A percentile compares a stretch with the other conserved stretches of the same genome.
Evolutionary conservation across 2,797 vertebrate species (phyloP).

Genomic region (Eulemur rubriventer): DNA sequence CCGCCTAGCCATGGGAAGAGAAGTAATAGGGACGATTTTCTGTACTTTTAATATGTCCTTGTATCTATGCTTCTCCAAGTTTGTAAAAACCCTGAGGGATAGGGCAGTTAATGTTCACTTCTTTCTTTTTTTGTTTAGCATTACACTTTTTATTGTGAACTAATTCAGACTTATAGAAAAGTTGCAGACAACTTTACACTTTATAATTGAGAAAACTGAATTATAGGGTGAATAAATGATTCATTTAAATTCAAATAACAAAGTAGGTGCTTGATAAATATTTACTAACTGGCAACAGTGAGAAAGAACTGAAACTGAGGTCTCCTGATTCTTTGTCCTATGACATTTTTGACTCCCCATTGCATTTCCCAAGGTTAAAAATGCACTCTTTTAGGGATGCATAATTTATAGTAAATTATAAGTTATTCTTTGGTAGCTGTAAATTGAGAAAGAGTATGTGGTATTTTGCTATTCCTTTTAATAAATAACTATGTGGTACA

Average conservation of each 20-base stretch:
- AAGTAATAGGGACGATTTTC: background rate
- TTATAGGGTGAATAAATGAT: background rate
- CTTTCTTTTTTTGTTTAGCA: background rate
- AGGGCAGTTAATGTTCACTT: background rate
- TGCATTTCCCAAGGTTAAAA: slow-evolving; percentile 21
- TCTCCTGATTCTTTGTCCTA: background rate
- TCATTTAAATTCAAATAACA: background rate
- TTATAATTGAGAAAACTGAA: background rate
- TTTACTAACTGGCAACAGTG: background rate
- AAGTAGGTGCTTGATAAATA: background rate
- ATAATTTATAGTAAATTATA: background rate
- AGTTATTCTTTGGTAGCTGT: background rate
- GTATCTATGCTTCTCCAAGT: background rate
- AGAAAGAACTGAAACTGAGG: background rate
- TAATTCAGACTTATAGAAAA: background rate
- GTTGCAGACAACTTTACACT: background rate
- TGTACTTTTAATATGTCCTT: background rate
- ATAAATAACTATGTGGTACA: background rate
- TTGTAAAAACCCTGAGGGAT: background rate
- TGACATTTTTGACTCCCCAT: background rate
- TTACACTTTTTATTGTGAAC: background rate
- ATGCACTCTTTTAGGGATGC: background rate
- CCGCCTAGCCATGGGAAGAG: background rate
- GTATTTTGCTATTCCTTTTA: slow-evolving; percentile 1
- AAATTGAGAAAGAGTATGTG: background rate